phyloP scores from a whole-genome alignment of 2,888 invertebrate genomes.

The Orthosia gracilis region DNA sequence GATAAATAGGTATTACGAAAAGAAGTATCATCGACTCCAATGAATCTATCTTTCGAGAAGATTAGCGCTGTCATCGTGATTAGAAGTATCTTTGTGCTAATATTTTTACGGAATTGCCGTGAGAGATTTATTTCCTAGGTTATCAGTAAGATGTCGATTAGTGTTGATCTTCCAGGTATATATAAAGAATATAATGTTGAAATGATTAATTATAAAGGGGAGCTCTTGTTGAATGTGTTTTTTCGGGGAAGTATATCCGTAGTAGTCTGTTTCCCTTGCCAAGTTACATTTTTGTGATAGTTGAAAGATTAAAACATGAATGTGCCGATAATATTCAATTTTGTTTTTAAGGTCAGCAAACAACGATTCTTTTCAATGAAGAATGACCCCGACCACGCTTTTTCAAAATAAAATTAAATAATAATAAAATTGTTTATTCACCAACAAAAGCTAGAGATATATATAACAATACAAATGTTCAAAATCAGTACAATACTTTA shows the following conservation, averaged over 20 bases:
- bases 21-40: constrained; percentile 22
- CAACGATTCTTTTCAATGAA: no score
- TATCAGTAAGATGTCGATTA: constrained; percentile 13
- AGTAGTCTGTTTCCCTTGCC: neutral
- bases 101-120: constrained; percentile 16
- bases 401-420: no score
- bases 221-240: neutral
- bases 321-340: no score
- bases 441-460: no score
- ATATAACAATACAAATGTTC: no score
- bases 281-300: no score
- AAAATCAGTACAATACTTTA: no score
- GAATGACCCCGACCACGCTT: no score
- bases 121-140: constrained; percentile 26
- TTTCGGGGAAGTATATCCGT: neutral
- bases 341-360: no score
- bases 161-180: neutral
- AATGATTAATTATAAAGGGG: neutral
- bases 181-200: neutral
- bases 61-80: constrained; percentile 43
- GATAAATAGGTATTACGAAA: constrained; percentile 19
- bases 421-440: no score
- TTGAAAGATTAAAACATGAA: no score
- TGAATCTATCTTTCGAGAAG: constrained; percentile 42
- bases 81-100: constrained; percentile 22